Base-by-base conservation (phyloP, 2,113 vertebrate species). In the Marmota monax region DNA sequence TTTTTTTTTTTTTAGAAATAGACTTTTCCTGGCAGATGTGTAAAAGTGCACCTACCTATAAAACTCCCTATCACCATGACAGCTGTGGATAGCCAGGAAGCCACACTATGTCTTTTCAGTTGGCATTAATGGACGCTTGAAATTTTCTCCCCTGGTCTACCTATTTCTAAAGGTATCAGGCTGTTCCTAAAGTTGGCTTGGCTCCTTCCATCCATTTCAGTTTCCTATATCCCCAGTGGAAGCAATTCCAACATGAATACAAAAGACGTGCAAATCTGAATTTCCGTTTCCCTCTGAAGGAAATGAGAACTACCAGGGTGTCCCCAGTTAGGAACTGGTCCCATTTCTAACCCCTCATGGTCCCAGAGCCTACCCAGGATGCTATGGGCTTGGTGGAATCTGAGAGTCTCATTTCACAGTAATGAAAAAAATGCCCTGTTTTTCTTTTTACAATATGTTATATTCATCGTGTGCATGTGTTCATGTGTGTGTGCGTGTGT, bases 11-110 rank as follows among this genome's bases (percentile, higher is more conserved):
- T 97, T 97, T 96, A 96, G 97, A 97, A 96, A 93, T 14, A 80
- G 95, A 84, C 90, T 97, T 98, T 97, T 98, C 95, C 93, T 97
- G 97, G 92, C 97, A 97, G 95, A 97, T 97, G 97, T 92, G 65
- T 82, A 95, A 97, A 97, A 94, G 88, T 86, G 17, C 56, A 48
- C 45, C 61, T 93, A 93, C 96, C 91, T 97, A 74, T 65, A 86
- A 96, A 97, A 67, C 77, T 97, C 96, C 93, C 95, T 65, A 79
- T 88, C 3, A 42, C 97, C 89, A 85, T 86, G 97, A 96, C 96
- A 98, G 93, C 97, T 97, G 95, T 93, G 86, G 58, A 4, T 88
- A 85, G 95, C 12, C 39, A 89, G 96, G 93, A 95, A 97, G 84
- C 88, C 23, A 76, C 97, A 72, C 80, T 95, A 37, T 91, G 98